Conservation (phyloP, 2,113 vertebrate genomes). For the Labeo rohita region DNA sequence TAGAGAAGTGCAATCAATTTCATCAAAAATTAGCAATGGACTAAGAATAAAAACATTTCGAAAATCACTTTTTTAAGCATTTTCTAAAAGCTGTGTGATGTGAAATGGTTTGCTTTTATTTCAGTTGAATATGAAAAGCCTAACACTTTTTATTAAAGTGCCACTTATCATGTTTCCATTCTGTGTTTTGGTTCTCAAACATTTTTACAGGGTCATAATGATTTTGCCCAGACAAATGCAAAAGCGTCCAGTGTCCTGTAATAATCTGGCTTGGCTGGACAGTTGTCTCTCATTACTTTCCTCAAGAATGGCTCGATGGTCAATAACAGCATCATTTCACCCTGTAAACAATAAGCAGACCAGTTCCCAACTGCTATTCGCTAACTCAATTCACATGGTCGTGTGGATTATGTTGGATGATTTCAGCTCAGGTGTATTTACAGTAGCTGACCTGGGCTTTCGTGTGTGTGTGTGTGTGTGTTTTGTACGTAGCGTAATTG, state of each 20-base stretch:
- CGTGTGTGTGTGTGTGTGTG: slow-evolving; percentile 15
- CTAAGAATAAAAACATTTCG: too few species aligned
- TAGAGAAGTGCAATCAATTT: too few species aligned
- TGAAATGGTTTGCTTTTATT: not conserved
- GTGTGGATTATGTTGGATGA: not conserved
- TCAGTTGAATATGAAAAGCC: not conserved
- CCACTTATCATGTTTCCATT: not conserved
- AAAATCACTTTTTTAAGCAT: not conserved
- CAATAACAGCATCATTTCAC: slow-evolving; percentile 4
- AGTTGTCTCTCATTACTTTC: slow-evolving; percentile 2
- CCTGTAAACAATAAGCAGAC: not conserved
- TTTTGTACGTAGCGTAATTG: slow-evolving; percentile 63
- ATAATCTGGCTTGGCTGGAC: slow-evolving; percentile 2
- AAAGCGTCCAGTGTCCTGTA: not conserved
- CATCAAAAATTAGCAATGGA: too few species aligned
- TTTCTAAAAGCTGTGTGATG: not conserved
- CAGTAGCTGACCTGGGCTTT: not conserved
- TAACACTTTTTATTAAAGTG: not conserved
- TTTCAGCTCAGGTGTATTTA: not conserved
- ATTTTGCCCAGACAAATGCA: not conserved
- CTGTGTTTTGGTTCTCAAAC: not conserved
- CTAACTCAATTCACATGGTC: not conserved
- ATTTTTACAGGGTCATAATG: not conserved
- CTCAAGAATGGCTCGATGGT: not conserved
- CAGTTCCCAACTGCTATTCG: not conserved